Percentiles rank a stretch among this genome's conserved stretches.
Conservation (phyloP, 2,797 vertebrate genomes). For the Mus minutoides region DNA sequence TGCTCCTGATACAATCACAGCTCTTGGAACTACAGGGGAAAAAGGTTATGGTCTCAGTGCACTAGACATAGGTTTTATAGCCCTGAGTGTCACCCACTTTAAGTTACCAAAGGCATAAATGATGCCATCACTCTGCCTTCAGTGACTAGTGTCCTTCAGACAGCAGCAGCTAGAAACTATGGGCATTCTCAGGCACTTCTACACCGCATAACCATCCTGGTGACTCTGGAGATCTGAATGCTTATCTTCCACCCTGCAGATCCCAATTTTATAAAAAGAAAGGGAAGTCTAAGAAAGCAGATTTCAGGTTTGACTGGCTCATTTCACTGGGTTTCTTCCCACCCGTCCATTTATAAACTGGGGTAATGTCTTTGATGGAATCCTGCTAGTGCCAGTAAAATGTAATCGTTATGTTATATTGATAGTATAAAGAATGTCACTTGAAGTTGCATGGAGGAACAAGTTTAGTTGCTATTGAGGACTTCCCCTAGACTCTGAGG, state of each 20-base stretch:
- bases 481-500: not conserved
- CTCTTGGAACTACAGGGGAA: not conserved
- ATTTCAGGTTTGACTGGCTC: slow-evolving; percentile 9
- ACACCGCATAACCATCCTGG: not conserved
- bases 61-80: not conserved
- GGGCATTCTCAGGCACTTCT: not conserved
- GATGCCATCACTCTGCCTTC: not conserved
- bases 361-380: not conserved
- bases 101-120: not conserved
- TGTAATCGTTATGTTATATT: not conserved
- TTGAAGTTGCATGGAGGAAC: slow-evolving; percentile 17
- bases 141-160: not conserved
- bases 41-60: not conserved
- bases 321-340: not conserved
- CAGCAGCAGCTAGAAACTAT: not conserved
- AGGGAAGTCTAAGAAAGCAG: not conserved
- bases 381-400: not conserved
- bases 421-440: not conserved
- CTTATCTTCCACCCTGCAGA: not conserved
- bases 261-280: slow-evolving; percentile 37
- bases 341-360: not conserved
- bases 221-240: not conserved
- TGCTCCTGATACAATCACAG: not conserved
- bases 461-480: not conserved
- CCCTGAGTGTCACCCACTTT: not conserved